Percentiles rank a stretch among this genome's conserved stretches.
phyloP scores from a whole-genome alignment of 2,113 vertebrate species.

The Enhydra lutris region DNA sequence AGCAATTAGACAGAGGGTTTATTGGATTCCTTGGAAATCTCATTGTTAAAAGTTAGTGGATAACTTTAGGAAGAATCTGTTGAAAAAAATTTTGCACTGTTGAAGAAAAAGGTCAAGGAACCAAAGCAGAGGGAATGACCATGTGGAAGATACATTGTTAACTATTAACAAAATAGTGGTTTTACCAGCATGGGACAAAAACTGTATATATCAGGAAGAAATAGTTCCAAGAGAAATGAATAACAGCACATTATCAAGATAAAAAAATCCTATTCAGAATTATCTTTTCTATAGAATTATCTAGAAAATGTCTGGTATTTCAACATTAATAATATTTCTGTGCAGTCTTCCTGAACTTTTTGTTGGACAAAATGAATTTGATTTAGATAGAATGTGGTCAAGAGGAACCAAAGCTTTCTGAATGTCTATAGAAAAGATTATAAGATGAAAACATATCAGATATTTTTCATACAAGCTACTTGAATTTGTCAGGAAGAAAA shows the following conservation, averaged over 20 bases:
- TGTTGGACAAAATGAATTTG: constrained; percentile 51
- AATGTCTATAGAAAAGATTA: constrained; percentile 56
- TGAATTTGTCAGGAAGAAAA: constrained; percentile 51
- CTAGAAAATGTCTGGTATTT: constrained; percentile 64
- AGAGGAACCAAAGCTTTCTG: constrained; percentile 52
- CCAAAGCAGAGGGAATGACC: not conserved
- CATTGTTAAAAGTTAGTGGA: constrained; percentile 12
- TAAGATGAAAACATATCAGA: constrained; percentile 47
- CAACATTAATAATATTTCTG: constrained; percentile 60
- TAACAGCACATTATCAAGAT: constrained; percentile 52
- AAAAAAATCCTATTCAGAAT: constrained; percentile 40
- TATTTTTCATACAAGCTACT: constrained; percentile 44
- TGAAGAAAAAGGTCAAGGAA: constrained; percentile 56
- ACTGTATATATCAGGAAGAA: not conserved
- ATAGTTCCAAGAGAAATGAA: constrained; percentile 36
- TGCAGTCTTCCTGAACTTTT: constrained; percentile 41
- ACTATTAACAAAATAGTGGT: constrained; percentile 13
- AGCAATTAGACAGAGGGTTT: constrained; percentile 34
- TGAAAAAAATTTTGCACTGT: constrained; percentile 30
- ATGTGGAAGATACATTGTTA: constrained; percentile 33
- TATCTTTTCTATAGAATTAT: constrained; percentile 65
- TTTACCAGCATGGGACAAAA: constrained; percentile 44
- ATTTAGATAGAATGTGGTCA: constrained; percentile 50
- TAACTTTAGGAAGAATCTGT: constrained; percentile 47
- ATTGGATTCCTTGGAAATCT: constrained; percentile 6